Percentiles rank a stretch among this genome's conserved stretches.
phyloP scores from a whole-genome alignment of 1,140 invertebrate genomes.

The Drosophila pandora region DNA sequence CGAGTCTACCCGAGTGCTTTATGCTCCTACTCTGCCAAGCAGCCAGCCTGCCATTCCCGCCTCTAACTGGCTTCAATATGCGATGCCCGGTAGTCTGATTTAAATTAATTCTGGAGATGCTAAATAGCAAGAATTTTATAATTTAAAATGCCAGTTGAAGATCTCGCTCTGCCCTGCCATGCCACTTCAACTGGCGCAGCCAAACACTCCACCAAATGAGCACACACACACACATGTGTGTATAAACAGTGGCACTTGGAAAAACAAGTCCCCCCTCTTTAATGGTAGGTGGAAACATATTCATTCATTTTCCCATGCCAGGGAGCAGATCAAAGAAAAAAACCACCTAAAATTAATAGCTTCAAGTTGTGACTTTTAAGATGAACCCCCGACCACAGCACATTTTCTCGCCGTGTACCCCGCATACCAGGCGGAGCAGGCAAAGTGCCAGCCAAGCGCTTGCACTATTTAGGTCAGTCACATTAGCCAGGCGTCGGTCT shows the following conservation, averaged over 20 bases:
- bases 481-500: constrained; percentile 72
- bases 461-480: constrained; percentile 80
- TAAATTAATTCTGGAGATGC: constrained; percentile 70
- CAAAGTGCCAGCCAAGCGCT: constrained; percentile 60
- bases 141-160: constrained; percentile 68
- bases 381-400: too few species aligned
- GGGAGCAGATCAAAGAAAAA: not conserved
- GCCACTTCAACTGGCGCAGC: constrained; percentile 54
- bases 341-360: not conserved
- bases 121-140: constrained; percentile 76
- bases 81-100: constrained; percentile 39
- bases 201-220: constrained; percentile 72
- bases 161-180: constrained; percentile 6
- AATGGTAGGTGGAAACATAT: not conserved
- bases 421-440: constrained; percentile 23
- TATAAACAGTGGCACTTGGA: not conserved
- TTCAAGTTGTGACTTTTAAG: not conserved
- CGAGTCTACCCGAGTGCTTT: constrained; percentile 35
- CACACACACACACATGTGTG: constrained; percentile 26
- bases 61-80: constrained; percentile 53
- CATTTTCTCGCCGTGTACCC: constrained; percentile 15
- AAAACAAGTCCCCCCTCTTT: not conserved
- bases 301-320: not conserved
- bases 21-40: constrained; percentile 32
- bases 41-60: not conserved